phyloP scores from a whole-genome alignment of 2,113 vertebrate species.

The Plestiodon gilberti region DNA sequence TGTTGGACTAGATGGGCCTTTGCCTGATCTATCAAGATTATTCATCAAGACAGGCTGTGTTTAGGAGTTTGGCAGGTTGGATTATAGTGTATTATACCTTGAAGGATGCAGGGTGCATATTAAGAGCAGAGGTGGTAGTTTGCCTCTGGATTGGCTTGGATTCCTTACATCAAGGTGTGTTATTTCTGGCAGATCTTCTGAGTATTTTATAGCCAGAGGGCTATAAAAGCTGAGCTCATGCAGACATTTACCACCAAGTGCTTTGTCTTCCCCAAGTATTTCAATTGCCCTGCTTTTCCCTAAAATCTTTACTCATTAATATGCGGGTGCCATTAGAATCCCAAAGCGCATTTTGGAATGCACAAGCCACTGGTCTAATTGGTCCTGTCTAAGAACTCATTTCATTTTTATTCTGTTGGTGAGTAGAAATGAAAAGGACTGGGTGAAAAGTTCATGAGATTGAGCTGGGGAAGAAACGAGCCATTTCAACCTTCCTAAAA shows the following conservation, averaged over 20 bases:
- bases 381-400: slow-evolving; percentile 54
- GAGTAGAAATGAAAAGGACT: slow-evolving; percentile 62
- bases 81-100: slow-evolving; percentile 39
- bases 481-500: slow-evolving; percentile 71
- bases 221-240: slow-evolving; percentile 29
- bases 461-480: slow-evolving; percentile 50
- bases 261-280: slow-evolving; percentile 44
- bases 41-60: too few relatives aligned
- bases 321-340: slow-evolving; percentile 60
- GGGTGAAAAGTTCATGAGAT: slow-evolving; percentile 53
- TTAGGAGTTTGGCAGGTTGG: slow-evolving; percentile 22
- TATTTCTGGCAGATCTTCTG: slow-evolving; percentile 44
- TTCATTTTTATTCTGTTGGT: slow-evolving; percentile 50
- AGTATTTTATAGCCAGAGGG: slow-evolving; percentile 44
- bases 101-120: slow-evolving; percentile 21
- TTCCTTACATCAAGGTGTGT: background rate
- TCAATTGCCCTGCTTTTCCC: slow-evolving; percentile 48
- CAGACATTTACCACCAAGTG: slow-evolving; percentile 49
- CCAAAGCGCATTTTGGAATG: slow-evolving; percentile 59
- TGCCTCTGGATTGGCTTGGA: slow-evolving; percentile 11
- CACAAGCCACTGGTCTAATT: slow-evolving; percentile 39
- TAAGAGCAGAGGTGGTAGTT: slow-evolving; percentile 23
- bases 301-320: slow-evolving; percentile 59
- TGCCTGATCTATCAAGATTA: too few relatives aligned
- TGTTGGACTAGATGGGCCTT: too few relatives aligned